Conservation (phyloP, 2,113 vertebrate genomes). For the Halcyon malimbica region DNA sequence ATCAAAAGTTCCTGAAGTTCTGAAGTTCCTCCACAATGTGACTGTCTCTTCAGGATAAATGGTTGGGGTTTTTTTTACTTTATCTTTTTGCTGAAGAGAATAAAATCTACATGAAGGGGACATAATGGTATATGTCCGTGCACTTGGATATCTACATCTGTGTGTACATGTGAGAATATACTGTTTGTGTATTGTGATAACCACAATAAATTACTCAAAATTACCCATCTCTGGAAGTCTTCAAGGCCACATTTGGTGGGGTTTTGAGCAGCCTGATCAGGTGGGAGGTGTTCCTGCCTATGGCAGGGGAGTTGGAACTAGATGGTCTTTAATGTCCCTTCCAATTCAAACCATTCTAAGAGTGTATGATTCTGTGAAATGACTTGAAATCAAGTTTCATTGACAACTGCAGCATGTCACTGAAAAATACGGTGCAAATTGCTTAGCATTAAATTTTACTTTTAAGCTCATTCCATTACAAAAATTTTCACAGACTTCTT, state of each 20-base stretch:
- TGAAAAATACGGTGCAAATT: constrained; percentile 19
- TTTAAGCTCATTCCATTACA: constrained; percentile 36
- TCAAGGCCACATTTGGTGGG: background rate
- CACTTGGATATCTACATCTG: background rate
- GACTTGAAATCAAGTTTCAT: constrained; percentile 23
- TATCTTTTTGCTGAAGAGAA: background rate
- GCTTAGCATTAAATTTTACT: constrained; percentile 51
- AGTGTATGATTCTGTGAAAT: background rate
- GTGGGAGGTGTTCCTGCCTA: background rate
- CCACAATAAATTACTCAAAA: background rate
- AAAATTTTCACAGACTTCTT: constrained; percentile 12
- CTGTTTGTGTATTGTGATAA: background rate
- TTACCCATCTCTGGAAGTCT: background rate
- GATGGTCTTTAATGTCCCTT: background rate
- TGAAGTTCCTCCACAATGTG: background rate
- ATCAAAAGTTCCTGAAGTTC: background rate
- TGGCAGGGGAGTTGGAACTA: background rate
- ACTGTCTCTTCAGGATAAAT: background rate
- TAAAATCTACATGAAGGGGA: background rate
- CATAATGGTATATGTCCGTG: rapidly evolving
- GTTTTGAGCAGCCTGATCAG: background rate
- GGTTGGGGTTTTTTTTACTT: background rate
- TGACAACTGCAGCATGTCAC: background rate
- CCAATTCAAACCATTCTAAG: background rate
- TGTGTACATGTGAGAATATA: background rate